A percentile compares a stretch with the other conserved stretches of the same genome.
phyloP scores from a whole-genome alignment of 2,888 invertebrate genomes.

The Amphipoea oculea region DNA sequence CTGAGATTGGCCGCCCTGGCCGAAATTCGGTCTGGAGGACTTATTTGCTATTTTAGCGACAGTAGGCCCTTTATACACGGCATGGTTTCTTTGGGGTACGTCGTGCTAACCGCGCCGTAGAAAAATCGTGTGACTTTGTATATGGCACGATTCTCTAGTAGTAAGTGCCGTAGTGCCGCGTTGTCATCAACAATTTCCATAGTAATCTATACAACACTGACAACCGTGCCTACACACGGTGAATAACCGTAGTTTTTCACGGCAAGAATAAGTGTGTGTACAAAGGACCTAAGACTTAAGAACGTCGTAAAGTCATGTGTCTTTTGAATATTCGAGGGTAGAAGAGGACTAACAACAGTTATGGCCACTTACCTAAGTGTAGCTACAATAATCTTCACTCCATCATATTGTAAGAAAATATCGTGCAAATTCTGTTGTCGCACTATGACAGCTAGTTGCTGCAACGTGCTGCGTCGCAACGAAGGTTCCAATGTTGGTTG shows the following conservation, averaged over 20 bases:
- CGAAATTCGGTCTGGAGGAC: too few species aligned
- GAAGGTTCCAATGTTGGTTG: slow-evolving; percentile 90
- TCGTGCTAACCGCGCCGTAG: not conserved
- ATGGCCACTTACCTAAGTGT: slow-evolving; percentile 78
- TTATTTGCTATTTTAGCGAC: too few species aligned
- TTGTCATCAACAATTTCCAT: not conserved
- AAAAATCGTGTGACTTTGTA: not conserved
- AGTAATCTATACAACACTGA: not conserved
- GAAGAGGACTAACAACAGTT: not conserved
- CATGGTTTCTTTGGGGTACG: too few species aligned
- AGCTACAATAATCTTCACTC: slow-evolving; percentile 87
- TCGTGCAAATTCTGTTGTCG: slow-evolving; percentile 91
- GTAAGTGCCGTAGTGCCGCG: too few species aligned
- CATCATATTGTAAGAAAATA: slow-evolving; percentile 90
- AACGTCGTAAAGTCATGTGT: not conserved
- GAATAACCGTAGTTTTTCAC: too few species aligned
- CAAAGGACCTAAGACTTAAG: not conserved
- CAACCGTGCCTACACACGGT: too few species aligned
- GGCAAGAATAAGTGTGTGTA: not conserved
- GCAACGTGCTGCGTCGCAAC: slow-evolving; percentile 92
- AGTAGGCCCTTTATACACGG: too few species aligned
- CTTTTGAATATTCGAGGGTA: not conserved
- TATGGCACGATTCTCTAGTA: too few species aligned
- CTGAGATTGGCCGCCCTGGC: too few species aligned
- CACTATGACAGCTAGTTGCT: slow-evolving; percentile 92